phyloP scores from a whole-genome alignment of 2,113 vertebrate genomes.

The Eulemur rufifrons region DNA sequence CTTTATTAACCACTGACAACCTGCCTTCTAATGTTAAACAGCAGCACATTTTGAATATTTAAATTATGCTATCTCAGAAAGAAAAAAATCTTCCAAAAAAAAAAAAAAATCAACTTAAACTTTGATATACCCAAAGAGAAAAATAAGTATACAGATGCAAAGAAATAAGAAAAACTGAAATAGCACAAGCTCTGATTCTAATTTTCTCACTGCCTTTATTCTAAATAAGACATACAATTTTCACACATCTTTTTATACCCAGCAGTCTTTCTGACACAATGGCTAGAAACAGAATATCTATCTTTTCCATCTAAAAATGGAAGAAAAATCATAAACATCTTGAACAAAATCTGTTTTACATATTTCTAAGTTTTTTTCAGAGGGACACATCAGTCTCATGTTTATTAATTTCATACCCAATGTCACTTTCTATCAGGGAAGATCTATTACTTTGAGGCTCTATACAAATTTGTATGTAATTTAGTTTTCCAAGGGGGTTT shows the following conservation, averaged over 20 bases:
- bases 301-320: conserved; percentile 1
- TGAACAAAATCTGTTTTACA: neutral
- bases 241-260: neutral
- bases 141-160: neutral
- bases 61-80: neutral
- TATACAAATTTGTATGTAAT: neutral
- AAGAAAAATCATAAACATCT: neutral
- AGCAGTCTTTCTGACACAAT: neutral
- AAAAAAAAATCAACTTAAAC: neutral
- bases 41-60: conserved; percentile 2
- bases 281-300: neutral
- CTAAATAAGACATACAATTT: neutral
- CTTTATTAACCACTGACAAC: neutral
- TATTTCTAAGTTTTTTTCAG: neutral
- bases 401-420: neutral
- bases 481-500: neutral
- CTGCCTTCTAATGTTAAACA: neutral
- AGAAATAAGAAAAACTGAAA: conserved; percentile 28
- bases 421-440: conserved; percentile 23
- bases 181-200: neutral
- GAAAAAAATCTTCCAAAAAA: neutral
- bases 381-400: neutral
- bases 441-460: neutral
- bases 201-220: neutral
- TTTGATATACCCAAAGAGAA: neutral